Evolutionary conservation across 2,797 vertebrate species (phyloP).

Genomic region (Aldrovandia affinis): DNA sequence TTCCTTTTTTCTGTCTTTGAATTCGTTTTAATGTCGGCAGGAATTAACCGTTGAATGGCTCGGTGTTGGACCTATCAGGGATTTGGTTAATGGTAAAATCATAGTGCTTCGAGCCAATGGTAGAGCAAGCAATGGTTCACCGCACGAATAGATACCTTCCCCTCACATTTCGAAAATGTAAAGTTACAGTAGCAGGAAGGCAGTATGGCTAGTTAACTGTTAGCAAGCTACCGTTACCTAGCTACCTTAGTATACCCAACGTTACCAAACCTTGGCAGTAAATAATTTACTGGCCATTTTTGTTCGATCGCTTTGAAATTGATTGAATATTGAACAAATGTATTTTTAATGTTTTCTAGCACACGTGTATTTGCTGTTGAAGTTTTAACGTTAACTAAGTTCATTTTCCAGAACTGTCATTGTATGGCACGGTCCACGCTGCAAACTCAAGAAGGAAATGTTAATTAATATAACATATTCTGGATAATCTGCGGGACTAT

Average conservation of each 20-base stretch:
- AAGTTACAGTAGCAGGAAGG: background rate
- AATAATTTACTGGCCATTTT: background rate
- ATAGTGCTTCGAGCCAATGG: slow-evolving; percentile 27
- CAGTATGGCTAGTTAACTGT: too few species aligned
- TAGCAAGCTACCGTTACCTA: too few species aligned
- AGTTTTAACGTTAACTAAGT: too few species aligned
- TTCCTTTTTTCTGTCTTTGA: slow-evolving; percentile 56
- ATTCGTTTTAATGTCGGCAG: slow-evolving; percentile 45
- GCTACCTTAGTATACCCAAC: too few species aligned
- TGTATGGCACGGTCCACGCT: too few species aligned
- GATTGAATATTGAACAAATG: background rate
- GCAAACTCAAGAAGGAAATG: too few species aligned
- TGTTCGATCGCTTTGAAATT: background rate
- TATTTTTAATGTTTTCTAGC: background rate
- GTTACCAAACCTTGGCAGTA: background rate
- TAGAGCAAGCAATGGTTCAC: background rate
- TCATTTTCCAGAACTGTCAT: too few species aligned
- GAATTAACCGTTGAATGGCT: slow-evolving; percentile 47
- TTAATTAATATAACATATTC: too few species aligned
- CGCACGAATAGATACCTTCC: slow-evolving; percentile 6
- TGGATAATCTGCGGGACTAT: too few species aligned
- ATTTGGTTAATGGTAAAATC: slow-evolving; percentile 2
- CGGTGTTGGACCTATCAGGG: slow-evolving; percentile 47
- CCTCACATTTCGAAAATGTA: slow-evolving; percentile 17
- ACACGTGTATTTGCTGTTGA: too few species aligned